A percentile compares a stretch with the other conserved stretches of the same genome.
Evolutionary conservation across 2,113 vertebrate genomes (phyloP).

Genomic region (Vicugna pacos): DNA sequence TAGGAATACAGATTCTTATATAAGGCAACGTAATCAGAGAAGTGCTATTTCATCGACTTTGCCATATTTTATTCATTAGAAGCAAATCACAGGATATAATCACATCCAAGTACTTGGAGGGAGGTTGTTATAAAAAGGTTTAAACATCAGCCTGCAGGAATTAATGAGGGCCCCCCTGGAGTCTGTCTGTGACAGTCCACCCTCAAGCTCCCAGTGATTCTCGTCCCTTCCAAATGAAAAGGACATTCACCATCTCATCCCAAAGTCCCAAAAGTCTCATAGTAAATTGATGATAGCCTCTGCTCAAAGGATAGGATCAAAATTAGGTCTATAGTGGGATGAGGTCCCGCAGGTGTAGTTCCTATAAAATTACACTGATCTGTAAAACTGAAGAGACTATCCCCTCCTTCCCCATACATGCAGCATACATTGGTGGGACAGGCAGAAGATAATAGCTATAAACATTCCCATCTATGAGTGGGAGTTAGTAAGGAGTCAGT

Average conservation of each 20-base stretch:
- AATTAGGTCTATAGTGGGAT: background rate
- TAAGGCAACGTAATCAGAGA: background rate
- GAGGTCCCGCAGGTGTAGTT: background rate
- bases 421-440: background rate
- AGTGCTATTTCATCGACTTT: background rate
- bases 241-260: background rate
- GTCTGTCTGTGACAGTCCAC: background rate
- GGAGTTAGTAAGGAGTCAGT: background rate
- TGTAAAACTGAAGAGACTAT: background rate
- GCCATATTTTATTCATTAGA: background rate
- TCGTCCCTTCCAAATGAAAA: background rate
- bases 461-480: background rate
- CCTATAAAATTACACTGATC: background rate
- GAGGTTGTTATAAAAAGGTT: background rate
- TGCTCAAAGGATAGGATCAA: background rate
- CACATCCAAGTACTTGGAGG: background rate
- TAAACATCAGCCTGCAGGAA: background rate
- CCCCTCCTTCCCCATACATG: background rate
- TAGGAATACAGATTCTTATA: background rate
- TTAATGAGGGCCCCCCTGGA: background rate
- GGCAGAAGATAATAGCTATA: background rate
- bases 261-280: background rate
- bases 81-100: background rate
- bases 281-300: background rate
- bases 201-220: background rate